phyloP scores from a whole-genome alignment of 1,140 invertebrate genomes.

The Drosophila nigromelanica region DNA sequence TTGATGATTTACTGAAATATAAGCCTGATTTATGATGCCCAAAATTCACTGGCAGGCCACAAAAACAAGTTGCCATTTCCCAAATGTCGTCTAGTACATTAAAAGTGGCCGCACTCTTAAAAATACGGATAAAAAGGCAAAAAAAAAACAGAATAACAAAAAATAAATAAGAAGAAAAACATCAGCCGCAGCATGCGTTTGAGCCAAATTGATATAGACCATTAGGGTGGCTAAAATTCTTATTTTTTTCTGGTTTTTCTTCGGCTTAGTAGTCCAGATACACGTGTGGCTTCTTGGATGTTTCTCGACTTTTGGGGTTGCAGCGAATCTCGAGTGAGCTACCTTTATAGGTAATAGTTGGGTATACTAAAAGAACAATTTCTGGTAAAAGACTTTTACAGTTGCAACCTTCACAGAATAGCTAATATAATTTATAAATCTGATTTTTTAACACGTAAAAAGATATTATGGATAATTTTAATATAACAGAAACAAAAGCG shows the following conservation, averaged over 20 bases:
- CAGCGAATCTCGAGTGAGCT: conserved; percentile 4
- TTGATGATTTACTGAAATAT: conserved; percentile 82
- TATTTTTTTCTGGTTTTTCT: conserved; percentile 41
- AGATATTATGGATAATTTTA: no score
- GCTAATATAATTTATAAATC: no score
- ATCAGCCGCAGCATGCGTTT: conserved; percentile 64
- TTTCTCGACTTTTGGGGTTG: conserved; percentile 5
- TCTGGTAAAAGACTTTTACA: no score
- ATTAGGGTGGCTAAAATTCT: conserved; percentile 74
- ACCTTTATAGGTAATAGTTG: neutral
- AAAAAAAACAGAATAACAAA: conserved; percentile 30
- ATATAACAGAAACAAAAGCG: no score
- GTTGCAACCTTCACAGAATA: no score
- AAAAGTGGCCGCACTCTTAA: conserved; percentile 52
- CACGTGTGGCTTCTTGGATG: conserved; percentile 29
- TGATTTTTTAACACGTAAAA: no score
- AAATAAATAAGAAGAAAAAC: conserved; percentile 28
- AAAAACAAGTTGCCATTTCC: conserved; percentile 37
- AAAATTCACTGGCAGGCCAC: conserved; percentile 53
- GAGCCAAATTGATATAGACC: conserved; percentile 81
- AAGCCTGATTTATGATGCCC: conserved; percentile 82
- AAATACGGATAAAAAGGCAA: conserved; percentile 38
- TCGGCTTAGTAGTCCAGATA: conserved; percentile 29
- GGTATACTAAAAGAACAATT: no score
- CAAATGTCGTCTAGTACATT: conserved; percentile 52